Percentiles rank a stretch among this genome's conserved stretches.
Evolutionary conservation across 1,140 invertebrate genomes (phyloP).

Genomic region (Tachypleus tridentatus): DNA sequence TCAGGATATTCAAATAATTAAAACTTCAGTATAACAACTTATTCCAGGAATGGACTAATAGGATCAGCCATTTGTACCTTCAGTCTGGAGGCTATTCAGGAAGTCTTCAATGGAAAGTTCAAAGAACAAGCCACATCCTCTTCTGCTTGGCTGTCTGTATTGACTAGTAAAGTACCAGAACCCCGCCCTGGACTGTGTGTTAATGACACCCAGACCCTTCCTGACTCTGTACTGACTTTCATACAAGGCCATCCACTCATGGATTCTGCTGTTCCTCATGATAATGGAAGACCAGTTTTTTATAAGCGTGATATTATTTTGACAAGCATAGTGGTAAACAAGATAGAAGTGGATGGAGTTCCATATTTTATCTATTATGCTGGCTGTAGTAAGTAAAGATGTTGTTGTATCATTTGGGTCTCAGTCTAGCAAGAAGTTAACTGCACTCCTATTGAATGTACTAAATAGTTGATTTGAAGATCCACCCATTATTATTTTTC

Average conservation of each 20-base stretch:
- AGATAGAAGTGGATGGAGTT: slow-evolving; percentile 57
- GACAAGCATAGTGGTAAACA: slow-evolving; percentile 73
- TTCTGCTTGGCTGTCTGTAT: slow-evolving; percentile 81
- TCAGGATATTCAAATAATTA: too few relatives aligned
- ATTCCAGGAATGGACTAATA: slow-evolving; percentile 57
- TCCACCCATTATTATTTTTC: too few relatives aligned
- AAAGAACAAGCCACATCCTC: slow-evolving; percentile 81
- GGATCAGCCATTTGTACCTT: slow-evolving; percentile 92
- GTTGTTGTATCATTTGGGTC: too few relatives aligned
- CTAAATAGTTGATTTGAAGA: too few relatives aligned
- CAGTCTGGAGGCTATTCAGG: slow-evolving; percentile 71
- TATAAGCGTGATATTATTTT: slow-evolving; percentile 77
- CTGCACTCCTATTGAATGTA: too few relatives aligned
- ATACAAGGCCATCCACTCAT: slow-evolving; percentile 91
- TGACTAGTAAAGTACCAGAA: slow-evolving; percentile 70
- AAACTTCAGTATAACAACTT: too few relatives aligned
- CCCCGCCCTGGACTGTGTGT: slow-evolving; percentile 80
- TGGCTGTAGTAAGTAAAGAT: slow-evolving; percentile 54
- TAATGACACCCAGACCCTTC: slow-evolving; percentile 70
- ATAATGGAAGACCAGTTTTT: slow-evolving; percentile 76
- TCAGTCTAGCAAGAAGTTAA: too few relatives aligned
- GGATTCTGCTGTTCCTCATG: slow-evolving; percentile 80
- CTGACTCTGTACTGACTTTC: slow-evolving; percentile 78
- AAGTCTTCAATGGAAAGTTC: slow-evolving; percentile 80
- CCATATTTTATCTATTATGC: slow-evolving; percentile 76